Percentiles rank a stretch among this genome's conserved stretches.
Evolutionary conservation across 1,140 invertebrate species (phyloP).

Genomic region (Camponotus floridanus): DNA sequence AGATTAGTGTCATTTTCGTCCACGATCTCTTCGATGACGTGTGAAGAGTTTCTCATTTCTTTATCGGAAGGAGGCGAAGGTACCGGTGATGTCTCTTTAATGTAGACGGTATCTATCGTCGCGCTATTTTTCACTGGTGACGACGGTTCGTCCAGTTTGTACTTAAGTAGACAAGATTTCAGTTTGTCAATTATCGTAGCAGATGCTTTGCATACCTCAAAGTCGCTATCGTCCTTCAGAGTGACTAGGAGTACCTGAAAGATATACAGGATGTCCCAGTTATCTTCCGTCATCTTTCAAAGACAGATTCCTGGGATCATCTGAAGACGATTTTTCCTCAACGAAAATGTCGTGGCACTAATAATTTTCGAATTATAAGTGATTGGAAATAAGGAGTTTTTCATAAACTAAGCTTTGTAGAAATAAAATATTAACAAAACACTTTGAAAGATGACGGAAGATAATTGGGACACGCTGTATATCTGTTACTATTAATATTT

Average conservation of each 20-base stretch:
- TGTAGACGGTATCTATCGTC: conserved; percentile 76
- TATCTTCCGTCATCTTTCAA: too few relatives aligned
- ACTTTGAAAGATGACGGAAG: too few relatives aligned
- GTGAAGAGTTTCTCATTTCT: conserved; percentile 64
- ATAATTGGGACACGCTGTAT: too few relatives aligned
- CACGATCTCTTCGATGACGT: conserved; percentile 84
- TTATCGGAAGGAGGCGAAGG: conserved; percentile 63
- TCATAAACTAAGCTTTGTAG: too few relatives aligned
- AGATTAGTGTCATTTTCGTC: conserved; percentile 87
- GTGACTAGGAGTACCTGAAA: conserved; percentile 87
- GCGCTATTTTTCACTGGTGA: conserved; percentile 79
- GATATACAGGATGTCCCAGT: too few relatives aligned
- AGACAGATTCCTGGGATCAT: too few relatives aligned
- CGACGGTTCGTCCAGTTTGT: conserved; percentile 85
- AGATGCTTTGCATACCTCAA: conserved; percentile 89
- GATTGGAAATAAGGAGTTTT: too few relatives aligned
- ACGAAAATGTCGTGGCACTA: too few relatives aligned
- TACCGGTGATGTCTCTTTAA: conserved; percentile 69
- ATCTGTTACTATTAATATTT: conserved; percentile 34
- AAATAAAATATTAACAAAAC: too few relatives aligned
- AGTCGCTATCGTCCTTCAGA: conserved; percentile 90
- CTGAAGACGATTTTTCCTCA: too few relatives aligned
- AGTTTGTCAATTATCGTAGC: conserved; percentile 87
- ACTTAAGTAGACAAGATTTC: conserved; percentile 87
- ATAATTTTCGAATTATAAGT: too few relatives aligned